Percentiles rank a stretch among this genome's conserved stretches.
phyloP scores from a whole-genome alignment of 2,797 vertebrate genomes.

The Xenentodon cancila region DNA sequence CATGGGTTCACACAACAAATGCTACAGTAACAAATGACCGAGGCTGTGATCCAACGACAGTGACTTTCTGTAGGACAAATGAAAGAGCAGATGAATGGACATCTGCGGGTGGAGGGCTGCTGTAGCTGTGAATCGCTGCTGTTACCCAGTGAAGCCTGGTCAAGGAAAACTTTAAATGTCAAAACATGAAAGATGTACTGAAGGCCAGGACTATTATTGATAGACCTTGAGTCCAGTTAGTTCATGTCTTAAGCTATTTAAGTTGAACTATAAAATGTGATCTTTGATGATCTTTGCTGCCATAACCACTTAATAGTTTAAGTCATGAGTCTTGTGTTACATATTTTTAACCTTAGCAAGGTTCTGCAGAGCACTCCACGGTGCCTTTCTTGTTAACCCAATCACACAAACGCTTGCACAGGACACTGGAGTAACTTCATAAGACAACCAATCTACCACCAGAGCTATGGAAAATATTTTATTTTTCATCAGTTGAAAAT shows the following conservation, averaged over 20 bases:
- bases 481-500: too few relatives aligned
- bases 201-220: neutral
- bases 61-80: conserved; percentile 61
- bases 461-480: too few relatives aligned
- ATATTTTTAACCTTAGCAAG: too few relatives aligned
- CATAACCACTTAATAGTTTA: neutral
- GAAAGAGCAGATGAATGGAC: conserved; percentile 57
- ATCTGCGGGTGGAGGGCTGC: conserved; percentile 35
- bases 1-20: conserved; percentile 50
- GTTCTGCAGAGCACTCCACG: too few relatives aligned
- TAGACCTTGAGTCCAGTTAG: neutral
- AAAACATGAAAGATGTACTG: conserved; percentile 26
- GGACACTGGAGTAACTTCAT: too few relatives aligned
- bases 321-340: too few relatives aligned
- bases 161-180: conserved; percentile 43
- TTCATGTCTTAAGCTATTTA: conserved; percentile 1
- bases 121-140: conserved; percentile 27
- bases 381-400: too few relatives aligned
- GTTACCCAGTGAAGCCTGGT: conserved; percentile 28
- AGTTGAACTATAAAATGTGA: neutral
- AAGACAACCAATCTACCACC: too few relatives aligned
- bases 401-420: too few relatives aligned
- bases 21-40: conserved; percentile 67
- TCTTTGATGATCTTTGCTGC: neutral
- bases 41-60: conserved; percentile 60